These are phyloP conservation scores for Phalanger gymnotis DNA, from an alignment of 2,797 vertebrate genomes.

Conservation along the genomic window DNA sequence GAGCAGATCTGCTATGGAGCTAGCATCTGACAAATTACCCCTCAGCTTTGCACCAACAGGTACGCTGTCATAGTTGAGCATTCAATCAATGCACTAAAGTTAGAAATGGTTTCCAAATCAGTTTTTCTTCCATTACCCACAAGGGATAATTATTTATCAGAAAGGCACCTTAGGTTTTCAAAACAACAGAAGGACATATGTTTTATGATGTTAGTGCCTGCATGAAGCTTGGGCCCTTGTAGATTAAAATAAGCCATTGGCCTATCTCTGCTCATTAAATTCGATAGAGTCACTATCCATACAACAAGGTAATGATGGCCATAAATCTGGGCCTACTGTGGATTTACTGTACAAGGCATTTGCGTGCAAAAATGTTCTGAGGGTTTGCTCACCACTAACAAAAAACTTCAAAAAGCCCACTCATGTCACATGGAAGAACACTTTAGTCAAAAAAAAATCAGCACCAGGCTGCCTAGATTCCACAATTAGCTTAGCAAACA, in stretches of 20 bases:
- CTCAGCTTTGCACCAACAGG: slow-evolving; percentile 63
- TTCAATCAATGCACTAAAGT: slow-evolving; percentile 23
- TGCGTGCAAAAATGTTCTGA: not conserved
- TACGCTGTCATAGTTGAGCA: slow-evolving; percentile 52
- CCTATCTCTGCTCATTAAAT: slow-evolving; percentile 70
- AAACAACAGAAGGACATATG: slow-evolving; percentile 71
- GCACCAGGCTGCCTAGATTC: not conserved
- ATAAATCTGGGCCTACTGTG: slow-evolving; percentile 63
- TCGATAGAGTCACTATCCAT: slow-evolving; percentile 38
- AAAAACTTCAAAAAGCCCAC: slow-evolving; percentile 1
- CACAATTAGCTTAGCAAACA: not conserved
- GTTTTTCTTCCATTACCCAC: slow-evolving; percentile 45
- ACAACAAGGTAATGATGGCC: slow-evolving; percentile 47
- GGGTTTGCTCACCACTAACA: not conserved
- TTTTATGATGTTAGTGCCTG: slow-evolving; percentile 38
- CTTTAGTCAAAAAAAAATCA: not conserved
- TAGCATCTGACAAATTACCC: slow-evolving; percentile 71
- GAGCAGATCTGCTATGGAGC: slow-evolving; percentile 59
- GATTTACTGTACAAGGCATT: slow-evolving; percentile 29
- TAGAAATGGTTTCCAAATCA: slow-evolving; percentile 54
- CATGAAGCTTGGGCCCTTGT: slow-evolving; percentile 29
- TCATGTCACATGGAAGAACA: not conserved
- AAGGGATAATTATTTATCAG: slow-evolving; percentile 67
- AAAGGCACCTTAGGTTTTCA: slow-evolving; percentile 64
- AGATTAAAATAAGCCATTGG: slow-evolving; percentile 74